Conservation (phyloP, 1,140 invertebrate genomes). For the Bactericera cockerelli region DNA sequence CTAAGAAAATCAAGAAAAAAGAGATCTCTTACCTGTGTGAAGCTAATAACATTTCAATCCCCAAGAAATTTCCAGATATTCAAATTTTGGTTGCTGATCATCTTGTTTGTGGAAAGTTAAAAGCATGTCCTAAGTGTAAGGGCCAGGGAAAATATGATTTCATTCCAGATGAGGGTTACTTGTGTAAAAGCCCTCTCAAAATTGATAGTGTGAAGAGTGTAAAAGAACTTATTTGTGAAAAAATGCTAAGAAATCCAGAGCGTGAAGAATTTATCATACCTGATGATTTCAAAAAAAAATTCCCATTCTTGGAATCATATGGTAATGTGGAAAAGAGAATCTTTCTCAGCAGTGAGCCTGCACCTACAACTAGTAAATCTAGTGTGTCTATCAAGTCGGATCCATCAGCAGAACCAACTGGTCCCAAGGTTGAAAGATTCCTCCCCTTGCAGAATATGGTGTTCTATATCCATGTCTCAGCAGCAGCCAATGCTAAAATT, state of each 20-base stretch:
- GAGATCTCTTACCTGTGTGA: conserved; percentile 48
- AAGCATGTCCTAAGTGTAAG: conserved; percentile 65
- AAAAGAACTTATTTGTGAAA: conserved; percentile 77
- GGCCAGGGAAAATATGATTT: conserved; percentile 48
- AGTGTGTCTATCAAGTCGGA: too few species aligned
- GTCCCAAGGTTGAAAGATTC: conserved; percentile 26
- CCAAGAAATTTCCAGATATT: conserved; percentile 48
- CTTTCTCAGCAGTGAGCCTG: conserved; percentile 20
- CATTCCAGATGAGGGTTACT: conserved; percentile 53
- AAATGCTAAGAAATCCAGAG: conserved; percentile 53
- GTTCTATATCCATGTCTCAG: conserved; percentile 59
- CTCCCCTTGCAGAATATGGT: conserved; percentile 61
- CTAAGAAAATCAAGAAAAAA: conserved; percentile 35
- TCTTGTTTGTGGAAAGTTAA: conserved; percentile 72
- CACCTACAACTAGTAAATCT: too few species aligned
- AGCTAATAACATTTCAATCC: conserved; percentile 52
- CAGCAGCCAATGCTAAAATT: too few species aligned
- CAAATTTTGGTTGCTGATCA: conserved; percentile 58
- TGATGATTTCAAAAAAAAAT: conserved; percentile 39
- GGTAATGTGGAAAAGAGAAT: conserved; percentile 30
- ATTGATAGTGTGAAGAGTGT: conserved; percentile 25
- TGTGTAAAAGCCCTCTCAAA: conserved; percentile 61
- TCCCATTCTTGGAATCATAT: conserved; percentile 50
- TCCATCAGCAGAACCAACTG: conserved; percentile 18
- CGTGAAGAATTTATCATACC: conserved; percentile 60